Conservation (phyloP, 2,797 vertebrate species). For the Thripadectes ignobilis region DNA sequence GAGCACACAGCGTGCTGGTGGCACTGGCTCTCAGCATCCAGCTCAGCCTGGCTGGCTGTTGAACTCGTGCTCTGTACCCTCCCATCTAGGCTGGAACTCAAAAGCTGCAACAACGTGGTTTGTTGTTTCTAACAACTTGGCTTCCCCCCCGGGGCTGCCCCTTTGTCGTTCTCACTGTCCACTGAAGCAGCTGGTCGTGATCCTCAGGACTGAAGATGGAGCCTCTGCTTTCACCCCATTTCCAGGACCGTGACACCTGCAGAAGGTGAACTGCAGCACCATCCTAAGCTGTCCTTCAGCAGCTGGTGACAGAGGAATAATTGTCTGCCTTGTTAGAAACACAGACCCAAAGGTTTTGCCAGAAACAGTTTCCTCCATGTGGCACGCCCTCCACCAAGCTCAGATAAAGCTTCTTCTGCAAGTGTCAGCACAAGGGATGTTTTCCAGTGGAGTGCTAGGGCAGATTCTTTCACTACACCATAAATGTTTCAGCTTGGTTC, state of each 20-base stretch:
- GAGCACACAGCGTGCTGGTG: not conserved
- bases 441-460: not conserved
- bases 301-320: not conserved
- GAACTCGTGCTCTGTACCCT: not conserved
- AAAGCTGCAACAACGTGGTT: fast-evolving
- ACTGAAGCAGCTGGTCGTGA: not conserved
- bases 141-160: not conserved
- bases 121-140: not conserved
- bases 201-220: not conserved
- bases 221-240: not conserved
- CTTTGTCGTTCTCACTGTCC: not conserved
- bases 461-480: not conserved
- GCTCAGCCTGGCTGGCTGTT: not conserved
- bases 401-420: not conserved
- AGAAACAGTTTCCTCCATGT: not conserved
- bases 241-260: not conserved
- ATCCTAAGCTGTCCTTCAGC: not conserved
- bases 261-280: not conserved
- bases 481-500: not conserved
- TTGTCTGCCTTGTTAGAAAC: not conserved
- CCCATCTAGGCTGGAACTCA: not conserved
- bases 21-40: not conserved
- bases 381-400: not conserved
- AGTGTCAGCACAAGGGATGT: not conserved
- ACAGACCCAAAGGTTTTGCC: not conserved